Evolutionary conservation across 2,888 invertebrate species (phyloP), one percentile per base, ranked within the genome.

Genomic region (Parnassius smintheus): DNA sequence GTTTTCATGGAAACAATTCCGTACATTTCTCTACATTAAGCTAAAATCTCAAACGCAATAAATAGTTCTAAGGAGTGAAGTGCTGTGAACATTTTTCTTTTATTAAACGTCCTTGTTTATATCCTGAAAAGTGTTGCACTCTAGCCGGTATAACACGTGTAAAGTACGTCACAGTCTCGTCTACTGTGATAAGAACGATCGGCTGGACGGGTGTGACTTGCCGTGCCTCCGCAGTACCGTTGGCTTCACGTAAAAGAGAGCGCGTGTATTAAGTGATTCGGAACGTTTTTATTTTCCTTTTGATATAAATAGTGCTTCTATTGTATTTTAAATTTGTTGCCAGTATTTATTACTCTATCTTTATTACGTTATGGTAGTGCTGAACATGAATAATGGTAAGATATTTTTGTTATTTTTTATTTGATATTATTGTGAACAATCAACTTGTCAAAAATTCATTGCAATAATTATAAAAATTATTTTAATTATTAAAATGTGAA

Each of bases 221-320:
- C 73, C 83, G 81, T 83, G 85, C 73, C 72, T 66, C 70, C 69
- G 57, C 83, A 86, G 85, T 86, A 58, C 65, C 50, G 64, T 61
- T 70, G 58, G 50, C 61, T 60, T 57, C 71, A 75, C 72, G 70
- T 73, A 75, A 72, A 76, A 66, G 74, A 72, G 71, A 72, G 75
- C 76, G 71, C 70, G 80, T 55, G 41, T 49, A n/a, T 45, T 42
- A n/a, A n/a, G 35, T 13, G 35, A 35, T 8, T 18, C 44, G 44
- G 9, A 9, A 35, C n/a, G 70, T 68, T 73, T 76, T 74, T 67
- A 61, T 72, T 46, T 66, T 61, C 66, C 65, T 70, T 44, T 56
- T 53, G 56, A 62, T 65, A 13, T 13, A 13, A 49, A 13, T 18
- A 52, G 52, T 54, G 41, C 25, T 51, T 25, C 10, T 50, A 46